phyloP scores from a whole-genome alignment of 1,140 invertebrate species.

The Tribolium madens region DNA sequence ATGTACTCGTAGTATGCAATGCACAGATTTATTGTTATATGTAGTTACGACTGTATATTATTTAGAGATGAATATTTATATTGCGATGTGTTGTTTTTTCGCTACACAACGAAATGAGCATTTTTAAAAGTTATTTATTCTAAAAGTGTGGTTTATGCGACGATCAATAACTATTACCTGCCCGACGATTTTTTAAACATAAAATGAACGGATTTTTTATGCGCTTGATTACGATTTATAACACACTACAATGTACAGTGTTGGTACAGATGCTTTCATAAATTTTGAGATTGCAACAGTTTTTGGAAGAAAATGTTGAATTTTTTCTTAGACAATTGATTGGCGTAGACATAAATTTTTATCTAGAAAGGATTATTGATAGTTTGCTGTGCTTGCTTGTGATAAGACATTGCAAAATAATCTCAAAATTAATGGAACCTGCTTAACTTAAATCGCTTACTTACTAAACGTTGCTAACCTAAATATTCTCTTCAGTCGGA shows the following conservation, averaged over 20 bases:
- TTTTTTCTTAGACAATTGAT: too few relatives aligned
- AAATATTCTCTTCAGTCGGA: not conserved
- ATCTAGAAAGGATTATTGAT: too few relatives aligned
- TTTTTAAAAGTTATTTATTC: constrained; percentile 43
- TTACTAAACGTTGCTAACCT: not conserved
- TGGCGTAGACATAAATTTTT: too few relatives aligned
- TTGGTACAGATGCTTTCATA: too few relatives aligned
- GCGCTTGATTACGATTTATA: constrained; percentile 5
- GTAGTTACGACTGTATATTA: constrained; percentile 26
- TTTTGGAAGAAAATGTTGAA: constrained; percentile 11
- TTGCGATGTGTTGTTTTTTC: constrained; percentile 7
- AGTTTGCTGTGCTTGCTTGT: too few relatives aligned
- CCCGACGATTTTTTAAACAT: constrained; percentile 23
- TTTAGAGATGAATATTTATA: constrained; percentile 45
- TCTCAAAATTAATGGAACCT: too few relatives aligned
- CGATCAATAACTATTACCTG: constrained; percentile 40
- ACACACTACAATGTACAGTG: not conserved
- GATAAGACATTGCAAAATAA: too few relatives aligned
- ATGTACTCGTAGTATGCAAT: not conserved
- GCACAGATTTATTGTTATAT: constrained; percentile 36
- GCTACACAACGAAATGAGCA: constrained; percentile 30
- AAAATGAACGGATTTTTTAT: constrained; percentile 21
- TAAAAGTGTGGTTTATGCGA: constrained; percentile 38
- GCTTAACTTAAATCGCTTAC: too few relatives aligned
- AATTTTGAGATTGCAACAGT: not conserved